Percentiles rank a stretch among this genome's conserved stretches.
These are phyloP conservation scores for Magallana angulata DNA, from an alignment of 1,140 invertebrate species.

Conservation along the genomic window DNA sequence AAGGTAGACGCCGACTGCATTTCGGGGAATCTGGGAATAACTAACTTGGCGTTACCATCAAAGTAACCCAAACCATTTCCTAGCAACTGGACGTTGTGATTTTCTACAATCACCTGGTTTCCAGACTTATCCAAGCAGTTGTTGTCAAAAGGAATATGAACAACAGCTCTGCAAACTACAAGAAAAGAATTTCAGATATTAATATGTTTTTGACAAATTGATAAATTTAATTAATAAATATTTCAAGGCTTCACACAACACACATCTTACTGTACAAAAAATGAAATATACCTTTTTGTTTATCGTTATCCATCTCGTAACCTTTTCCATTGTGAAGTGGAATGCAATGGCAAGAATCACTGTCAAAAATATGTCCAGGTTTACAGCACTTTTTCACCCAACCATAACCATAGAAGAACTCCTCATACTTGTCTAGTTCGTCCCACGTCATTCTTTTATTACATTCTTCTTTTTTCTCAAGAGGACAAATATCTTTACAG, in stretches of 20 bases:
- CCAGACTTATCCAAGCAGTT: slow-evolving; percentile 26
- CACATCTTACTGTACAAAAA: no score
- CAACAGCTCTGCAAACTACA: slow-evolving; percentile 44
- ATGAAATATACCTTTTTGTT: not conserved
- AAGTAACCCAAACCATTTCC: slow-evolving; percentile 42
- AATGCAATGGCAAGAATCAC: slow-evolving; percentile 18
- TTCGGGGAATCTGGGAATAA: slow-evolving; percentile 48
- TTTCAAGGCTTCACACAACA: no score
- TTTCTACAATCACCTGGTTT: slow-evolving; percentile 30
- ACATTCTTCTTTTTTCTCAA: slow-evolving; percentile 3
- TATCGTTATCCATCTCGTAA: not conserved
- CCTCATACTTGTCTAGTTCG: slow-evolving; percentile 16
- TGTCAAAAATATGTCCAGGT: slow-evolving; percentile 23
- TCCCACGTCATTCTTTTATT: slow-evolving; percentile 31
- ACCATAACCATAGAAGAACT: slow-evolving; percentile 38
- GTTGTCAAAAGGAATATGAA: slow-evolving; percentile 45
- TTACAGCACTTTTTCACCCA: slow-evolving; percentile 43
- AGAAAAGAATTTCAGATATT: not conserved
- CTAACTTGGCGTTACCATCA: slow-evolving; percentile 44
- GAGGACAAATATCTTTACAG: slow-evolving; percentile 41
- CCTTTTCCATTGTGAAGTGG: not conserved
- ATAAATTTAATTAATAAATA: no score
- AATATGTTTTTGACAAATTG: no score
- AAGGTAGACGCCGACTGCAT: slow-evolving; percentile 30
- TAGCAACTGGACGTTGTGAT: slow-evolving; percentile 20